These are phyloP conservation scores for Corbicula japonica DNA, from an alignment of 2,888 invertebrate genomes.

Conservation along the genomic window DNA sequence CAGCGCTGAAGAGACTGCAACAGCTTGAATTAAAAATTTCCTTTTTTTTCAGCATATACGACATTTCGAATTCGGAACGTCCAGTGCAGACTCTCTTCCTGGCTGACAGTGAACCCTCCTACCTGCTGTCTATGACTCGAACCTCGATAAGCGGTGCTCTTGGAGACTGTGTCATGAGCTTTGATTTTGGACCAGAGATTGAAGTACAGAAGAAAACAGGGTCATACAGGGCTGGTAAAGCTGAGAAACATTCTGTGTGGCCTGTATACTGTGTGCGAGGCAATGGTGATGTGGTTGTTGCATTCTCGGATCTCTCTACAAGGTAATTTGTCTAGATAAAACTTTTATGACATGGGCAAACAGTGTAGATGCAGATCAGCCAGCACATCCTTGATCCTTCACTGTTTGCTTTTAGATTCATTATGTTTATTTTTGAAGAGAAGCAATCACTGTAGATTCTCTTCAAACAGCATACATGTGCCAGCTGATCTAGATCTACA, in stretches of 20 bases:
- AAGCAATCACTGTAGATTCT: no score
- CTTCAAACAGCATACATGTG: no score
- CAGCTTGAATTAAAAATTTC: no score
- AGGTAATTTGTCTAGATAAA: no score
- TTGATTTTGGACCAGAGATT: conserved; percentile 91
- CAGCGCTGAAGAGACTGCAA: no score
- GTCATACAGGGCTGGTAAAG: conserved; percentile 33
- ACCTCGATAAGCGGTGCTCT: conserved; percentile 88
- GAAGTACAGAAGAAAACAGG: conserved; percentile 65
- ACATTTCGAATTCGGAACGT: conserved; percentile 81
- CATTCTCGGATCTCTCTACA: conserved; percentile 69
- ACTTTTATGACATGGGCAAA: no score
- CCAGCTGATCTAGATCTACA: no score
- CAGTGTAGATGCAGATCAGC: no score
- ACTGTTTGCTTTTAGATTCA: no score
- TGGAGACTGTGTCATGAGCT: conserved; percentile 95
- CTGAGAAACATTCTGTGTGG: conserved; percentile 87
- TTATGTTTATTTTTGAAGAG: no score
- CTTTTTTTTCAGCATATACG: conserved; percentile 83
- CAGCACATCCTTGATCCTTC: no score
- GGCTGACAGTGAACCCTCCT: conserved; percentile 64
- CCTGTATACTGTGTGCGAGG: conserved; percentile 93
- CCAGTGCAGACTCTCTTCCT: conserved; percentile 77
- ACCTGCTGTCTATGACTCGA: conserved; percentile 68
- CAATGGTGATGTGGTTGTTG: conserved; percentile 91